Evolutionary conservation across 2,797 vertebrate species (phyloP).

Genomic region (Masticophis lateralis): DNA sequence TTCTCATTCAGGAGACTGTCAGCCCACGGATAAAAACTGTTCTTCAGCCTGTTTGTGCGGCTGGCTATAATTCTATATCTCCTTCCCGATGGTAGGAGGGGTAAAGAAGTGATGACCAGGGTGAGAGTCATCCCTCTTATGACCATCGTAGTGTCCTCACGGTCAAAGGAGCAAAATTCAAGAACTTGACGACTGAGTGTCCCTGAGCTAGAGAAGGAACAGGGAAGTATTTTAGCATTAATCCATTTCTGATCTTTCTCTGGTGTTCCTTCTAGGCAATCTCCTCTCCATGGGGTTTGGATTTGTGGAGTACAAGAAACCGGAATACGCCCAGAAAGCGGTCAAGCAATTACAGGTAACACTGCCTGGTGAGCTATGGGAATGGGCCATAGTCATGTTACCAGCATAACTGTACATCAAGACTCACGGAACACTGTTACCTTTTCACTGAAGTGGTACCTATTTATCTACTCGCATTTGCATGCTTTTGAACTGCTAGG

Average conservation of each 20-base stretch:
- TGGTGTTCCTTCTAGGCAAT: constrained; percentile 67
- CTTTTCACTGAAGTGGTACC: no score
- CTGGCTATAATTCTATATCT: no score
- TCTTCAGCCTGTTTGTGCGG: no score
- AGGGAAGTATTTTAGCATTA: background rate
- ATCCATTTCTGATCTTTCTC: background rate
- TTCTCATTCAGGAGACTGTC: no score
- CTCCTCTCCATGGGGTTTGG: constrained; percentile 94
- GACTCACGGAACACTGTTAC: no score
- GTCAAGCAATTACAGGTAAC: constrained; percentile 87
- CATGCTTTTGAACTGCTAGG: no score
- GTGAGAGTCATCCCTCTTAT: background rate
- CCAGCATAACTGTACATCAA: no score
- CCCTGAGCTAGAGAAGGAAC: background rate
- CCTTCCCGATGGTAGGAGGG: no score
- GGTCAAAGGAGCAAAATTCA: background rate
- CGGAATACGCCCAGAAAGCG: constrained; percentile 89
- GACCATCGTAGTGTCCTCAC: background rate
- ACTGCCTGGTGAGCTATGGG: fast-evolving
- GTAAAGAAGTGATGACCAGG: no score
- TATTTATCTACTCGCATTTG: no score
- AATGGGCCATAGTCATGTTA: background rate
- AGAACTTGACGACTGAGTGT: background rate
- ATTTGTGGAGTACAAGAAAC: constrained; percentile 89
- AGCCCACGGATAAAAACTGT: no score